Evolutionary conservation across 2,888 invertebrate genomes (phyloP).

Genomic region (Callosobruchus maculatus): DNA sequence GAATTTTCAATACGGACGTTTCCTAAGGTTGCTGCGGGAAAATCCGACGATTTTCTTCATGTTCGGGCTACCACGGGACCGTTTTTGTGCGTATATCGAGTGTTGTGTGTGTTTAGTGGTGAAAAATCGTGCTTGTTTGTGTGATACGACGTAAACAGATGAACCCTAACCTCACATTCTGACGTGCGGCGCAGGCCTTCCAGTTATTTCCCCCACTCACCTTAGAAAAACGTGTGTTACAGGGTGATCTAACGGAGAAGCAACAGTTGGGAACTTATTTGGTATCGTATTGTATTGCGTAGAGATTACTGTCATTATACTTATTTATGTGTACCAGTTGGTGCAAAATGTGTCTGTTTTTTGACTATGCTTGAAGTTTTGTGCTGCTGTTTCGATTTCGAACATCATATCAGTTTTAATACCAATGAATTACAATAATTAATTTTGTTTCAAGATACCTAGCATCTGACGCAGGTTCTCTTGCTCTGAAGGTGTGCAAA

Average conservation of each 20-base stretch:
- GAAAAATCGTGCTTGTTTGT: not conserved
- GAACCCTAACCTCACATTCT: not conserved
- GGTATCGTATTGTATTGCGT: not conserved
- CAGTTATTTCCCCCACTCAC: not conserved
- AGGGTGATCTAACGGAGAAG: not conserved
- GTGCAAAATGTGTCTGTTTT: too few relatives aligned
- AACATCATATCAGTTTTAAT: too few relatives aligned
- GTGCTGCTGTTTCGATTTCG: too few relatives aligned
- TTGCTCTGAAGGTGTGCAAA: too few relatives aligned
- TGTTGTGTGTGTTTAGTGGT: not conserved
- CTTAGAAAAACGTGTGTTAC: not conserved
- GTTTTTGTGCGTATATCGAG: not conserved
- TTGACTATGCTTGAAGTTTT: too few relatives aligned
- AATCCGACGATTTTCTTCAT: not conserved
- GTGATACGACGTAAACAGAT: not conserved
- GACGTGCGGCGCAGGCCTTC: not conserved
- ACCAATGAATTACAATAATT: too few relatives aligned
- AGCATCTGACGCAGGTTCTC: too few relatives aligned
- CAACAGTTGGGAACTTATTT: not conserved
- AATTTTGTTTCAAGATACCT: too few relatives aligned
- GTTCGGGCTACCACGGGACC: not conserved
- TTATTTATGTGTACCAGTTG: too few relatives aligned
- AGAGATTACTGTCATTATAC: too few relatives aligned
- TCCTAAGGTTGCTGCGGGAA: not conserved
- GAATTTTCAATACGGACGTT: not conserved